phyloP scores from a whole-genome alignment of 2,888 invertebrate species.

The Prosapia bicincta region DNA sequence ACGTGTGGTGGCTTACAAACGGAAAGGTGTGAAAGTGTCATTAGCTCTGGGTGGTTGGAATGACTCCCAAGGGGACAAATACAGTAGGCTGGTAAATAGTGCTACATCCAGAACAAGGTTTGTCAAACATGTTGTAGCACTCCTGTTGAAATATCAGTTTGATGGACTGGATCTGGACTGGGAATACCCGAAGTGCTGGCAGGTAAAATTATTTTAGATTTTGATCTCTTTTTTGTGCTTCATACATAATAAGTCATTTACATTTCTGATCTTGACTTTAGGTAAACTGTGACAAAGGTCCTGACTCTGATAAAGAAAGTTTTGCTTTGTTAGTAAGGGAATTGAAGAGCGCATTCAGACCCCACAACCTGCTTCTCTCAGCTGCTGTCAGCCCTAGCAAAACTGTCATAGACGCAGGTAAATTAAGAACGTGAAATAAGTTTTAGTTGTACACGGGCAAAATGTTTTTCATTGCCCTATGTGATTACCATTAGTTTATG shows the following conservation, averaged over 20 bases:
- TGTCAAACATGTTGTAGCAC: constrained; percentile 68
- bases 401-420: constrained; percentile 75
- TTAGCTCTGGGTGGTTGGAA: constrained; percentile 95
- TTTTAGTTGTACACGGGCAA: too few relatives aligned
- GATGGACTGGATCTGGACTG: constrained; percentile 95
- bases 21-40: constrained; percentile 77
- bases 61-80: constrained; percentile 87
- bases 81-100: constrained; percentile 77
- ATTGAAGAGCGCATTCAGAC: constrained; percentile 61
- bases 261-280: constrained; percentile 49
- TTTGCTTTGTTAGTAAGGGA: constrained; percentile 74
- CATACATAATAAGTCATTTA: neutral
- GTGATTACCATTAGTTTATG: too few relatives aligned
- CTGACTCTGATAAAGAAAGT: constrained; percentile 75
- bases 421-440: too few relatives aligned
- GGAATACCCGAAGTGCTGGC: constrained; percentile 92
- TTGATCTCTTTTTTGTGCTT: neutral
- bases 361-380: constrained; percentile 67
- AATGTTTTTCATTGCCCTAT: too few relatives aligned
- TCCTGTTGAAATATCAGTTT: constrained; percentile 76
- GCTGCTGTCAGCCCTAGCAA: constrained; percentile 87
- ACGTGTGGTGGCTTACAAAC: constrained; percentile 72
- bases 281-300: constrained; percentile 83
- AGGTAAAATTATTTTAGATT: constrained; percentile 50
- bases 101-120: constrained; percentile 69